A percentile compares a stretch with the other conserved stretches of the same genome.
Conservation (phyloP, 2,888 invertebrate species). For the Cistogaster globosa region DNA sequence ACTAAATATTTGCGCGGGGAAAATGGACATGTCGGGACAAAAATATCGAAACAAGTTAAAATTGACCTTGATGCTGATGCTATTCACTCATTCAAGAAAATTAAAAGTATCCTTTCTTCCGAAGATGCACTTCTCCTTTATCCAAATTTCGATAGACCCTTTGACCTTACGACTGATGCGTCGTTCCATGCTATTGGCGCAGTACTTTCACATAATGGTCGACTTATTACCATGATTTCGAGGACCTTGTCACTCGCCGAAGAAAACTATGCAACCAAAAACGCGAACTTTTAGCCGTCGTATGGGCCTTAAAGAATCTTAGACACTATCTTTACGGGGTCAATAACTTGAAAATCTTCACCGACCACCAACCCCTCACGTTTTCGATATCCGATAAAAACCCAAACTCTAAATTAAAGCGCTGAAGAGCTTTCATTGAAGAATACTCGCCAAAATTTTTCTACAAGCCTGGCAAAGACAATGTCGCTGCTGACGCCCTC, state of each 20-base stretch:
- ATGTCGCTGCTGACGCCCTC: slow-evolving; percentile 59
- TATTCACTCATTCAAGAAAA: slow-evolving; percentile 60
- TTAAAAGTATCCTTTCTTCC: slow-evolving; percentile 50
- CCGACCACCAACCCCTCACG: slow-evolving; percentile 69
- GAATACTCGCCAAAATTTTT: slow-evolving; percentile 32
- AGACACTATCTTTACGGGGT: slow-evolving; percentile 79
- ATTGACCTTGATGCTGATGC: slow-evolving; percentile 54
- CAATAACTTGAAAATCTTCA: slow-evolving; percentile 69
- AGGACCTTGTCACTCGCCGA: slow-evolving; percentile 22
- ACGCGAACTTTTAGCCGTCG: slow-evolving; percentile 78
- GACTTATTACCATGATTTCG: slow-evolving; percentile 37
- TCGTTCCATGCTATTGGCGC: slow-evolving; percentile 43
- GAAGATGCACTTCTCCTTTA: slow-evolving; percentile 61
- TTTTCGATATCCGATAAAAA: slow-evolving; percentile 71
- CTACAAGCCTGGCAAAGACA: slow-evolving; percentile 63
- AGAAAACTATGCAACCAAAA: slow-evolving; percentile 47
- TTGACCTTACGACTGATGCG: slow-evolving; percentile 64
- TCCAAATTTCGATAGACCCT: slow-evolving; percentile 65
- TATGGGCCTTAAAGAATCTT: slow-evolving; percentile 79
- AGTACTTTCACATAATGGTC: slow-evolving; percentile 49
- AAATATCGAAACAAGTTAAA: slow-evolving; percentile 53
- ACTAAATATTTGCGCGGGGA: slow-evolving; percentile 68
- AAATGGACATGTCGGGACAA: slow-evolving; percentile 67
- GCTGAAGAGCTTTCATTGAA: slow-evolving; percentile 44
- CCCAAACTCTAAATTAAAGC: slow-evolving; percentile 54